Evolutionary conservation across 2,888 invertebrate genomes (phyloP).

Genomic region (Bursaphelenchus okinawaensis): DNA sequence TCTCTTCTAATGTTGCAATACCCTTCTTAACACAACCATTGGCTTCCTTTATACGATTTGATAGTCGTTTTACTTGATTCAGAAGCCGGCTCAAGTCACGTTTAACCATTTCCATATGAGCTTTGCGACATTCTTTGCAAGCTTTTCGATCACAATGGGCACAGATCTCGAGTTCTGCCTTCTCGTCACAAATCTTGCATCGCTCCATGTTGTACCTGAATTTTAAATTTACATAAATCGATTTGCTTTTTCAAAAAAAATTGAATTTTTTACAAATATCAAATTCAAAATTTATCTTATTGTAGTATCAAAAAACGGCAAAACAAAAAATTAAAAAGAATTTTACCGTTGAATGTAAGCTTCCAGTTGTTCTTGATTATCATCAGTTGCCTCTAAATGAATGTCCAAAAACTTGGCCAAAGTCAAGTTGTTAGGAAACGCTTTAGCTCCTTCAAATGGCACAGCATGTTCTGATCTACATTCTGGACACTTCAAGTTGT

Average conservation of each 20-base stretch:
- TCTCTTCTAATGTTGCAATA: constrained; percentile 77
- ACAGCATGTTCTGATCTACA: constrained; percentile 63
- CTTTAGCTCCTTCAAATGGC: constrained; percentile 59
- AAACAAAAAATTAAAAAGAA: no score
- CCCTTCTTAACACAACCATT: constrained; percentile 66
- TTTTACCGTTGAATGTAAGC: constrained; percentile 55
- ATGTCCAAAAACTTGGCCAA: constrained; percentile 66
- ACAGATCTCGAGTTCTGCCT: constrained; percentile 65
- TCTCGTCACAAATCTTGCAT: constrained; percentile 58
- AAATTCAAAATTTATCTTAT: constrained; percentile 2
- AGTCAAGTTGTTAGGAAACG: constrained; percentile 69
- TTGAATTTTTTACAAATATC: not conserved
- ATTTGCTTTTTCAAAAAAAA: not conserved
- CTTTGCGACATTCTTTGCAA: constrained; percentile 85
- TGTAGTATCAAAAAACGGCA: no score
- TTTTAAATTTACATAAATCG: constrained; percentile 9
- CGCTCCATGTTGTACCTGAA: constrained; percentile 58
- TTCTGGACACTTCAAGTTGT: constrained; percentile 63
- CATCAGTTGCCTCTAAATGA: constrained; percentile 55
- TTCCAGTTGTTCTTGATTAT: constrained; percentile 55
- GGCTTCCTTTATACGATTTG: constrained; percentile 54
- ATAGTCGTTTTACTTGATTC: constrained; percentile 66
- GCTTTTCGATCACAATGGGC: constrained; percentile 88
- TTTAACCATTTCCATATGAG: constrained; percentile 88
- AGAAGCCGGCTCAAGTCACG: constrained; percentile 83